These are phyloP conservation scores for Pangasius krempfi DNA, from an alignment of 2,797 vertebrate genomes.

Conservation along the genomic window DNA sequence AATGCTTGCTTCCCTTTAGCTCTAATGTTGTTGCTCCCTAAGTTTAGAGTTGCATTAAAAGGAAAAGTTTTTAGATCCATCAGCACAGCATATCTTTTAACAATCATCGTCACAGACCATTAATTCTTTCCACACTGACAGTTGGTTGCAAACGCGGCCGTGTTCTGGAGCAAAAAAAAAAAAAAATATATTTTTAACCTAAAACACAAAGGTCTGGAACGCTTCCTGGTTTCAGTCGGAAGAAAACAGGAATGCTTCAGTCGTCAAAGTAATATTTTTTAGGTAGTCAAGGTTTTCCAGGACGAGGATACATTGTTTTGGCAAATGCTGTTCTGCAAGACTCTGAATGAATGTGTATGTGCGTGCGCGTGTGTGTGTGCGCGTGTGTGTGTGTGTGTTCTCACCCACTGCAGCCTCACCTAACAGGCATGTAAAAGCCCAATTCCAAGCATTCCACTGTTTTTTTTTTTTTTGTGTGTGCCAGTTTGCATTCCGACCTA, in stretches of 20 bases:
- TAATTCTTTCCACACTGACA: constrained; percentile 19
- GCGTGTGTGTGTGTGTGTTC: constrained; percentile 7
- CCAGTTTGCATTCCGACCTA: constrained; percentile 18
- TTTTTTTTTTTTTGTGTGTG: constrained; percentile 12
- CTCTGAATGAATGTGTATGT: background rate
- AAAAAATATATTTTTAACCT: background rate
- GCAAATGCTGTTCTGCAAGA: constrained; percentile 27
- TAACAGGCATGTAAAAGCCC: constrained; percentile 37
- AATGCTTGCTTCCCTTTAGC: constrained; percentile 27
- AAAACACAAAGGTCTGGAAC: constrained; percentile 3
- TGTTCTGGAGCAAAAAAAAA: background rate
- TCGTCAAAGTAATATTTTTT: background rate
- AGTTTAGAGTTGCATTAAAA: background rate
- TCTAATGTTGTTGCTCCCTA: background rate
- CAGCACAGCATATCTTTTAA: constrained; percentile 22
- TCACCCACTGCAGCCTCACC: constrained; percentile 21
- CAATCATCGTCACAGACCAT: constrained; percentile 16
- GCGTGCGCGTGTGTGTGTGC: constrained; percentile 10
- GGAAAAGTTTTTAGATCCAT: constrained; percentile 15
- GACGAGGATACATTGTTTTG: background rate
- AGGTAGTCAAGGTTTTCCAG: background rate
- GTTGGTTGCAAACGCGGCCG: constrained; percentile 9
- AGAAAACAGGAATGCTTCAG: background rate
- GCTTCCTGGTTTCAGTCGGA: constrained; percentile 18
- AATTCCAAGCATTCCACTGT: constrained; percentile 54